These are phyloP conservation scores for Drosophila kokeensis DNA, from an alignment of 2,888 invertebrate genomes.

Conservation along the genomic window DNA sequence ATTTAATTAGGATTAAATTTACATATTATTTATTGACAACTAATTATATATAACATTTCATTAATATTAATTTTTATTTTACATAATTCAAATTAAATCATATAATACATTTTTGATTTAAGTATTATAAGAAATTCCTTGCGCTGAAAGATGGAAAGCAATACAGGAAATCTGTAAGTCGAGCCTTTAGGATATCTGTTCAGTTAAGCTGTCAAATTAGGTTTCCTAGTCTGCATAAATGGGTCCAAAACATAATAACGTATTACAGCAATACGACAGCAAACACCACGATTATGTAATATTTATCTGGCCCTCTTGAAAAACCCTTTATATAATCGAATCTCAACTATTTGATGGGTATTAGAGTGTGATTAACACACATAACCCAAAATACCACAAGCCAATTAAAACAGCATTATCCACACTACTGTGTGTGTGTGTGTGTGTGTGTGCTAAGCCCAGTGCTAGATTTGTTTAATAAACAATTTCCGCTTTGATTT, in stretches of 20 bases:
- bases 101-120: too few species aligned
- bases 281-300: background rate
- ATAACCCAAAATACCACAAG: conserved; percentile 43
- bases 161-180: background rate
- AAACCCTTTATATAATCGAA: conserved; percentile 38
- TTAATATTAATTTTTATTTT: background rate
- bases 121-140: too few species aligned
- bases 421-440: conserved; percentile 22
- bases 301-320: background rate
- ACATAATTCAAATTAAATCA: background rate
- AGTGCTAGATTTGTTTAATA: conserved; percentile 72
- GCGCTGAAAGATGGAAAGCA: background rate
- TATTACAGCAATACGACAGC: background rate
- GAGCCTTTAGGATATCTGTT: background rate
- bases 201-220: background rate
- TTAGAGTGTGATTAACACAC: conserved; percentile 41
- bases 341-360: conserved; percentile 22
- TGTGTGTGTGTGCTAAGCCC: conserved; percentile 2
- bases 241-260: background rate
- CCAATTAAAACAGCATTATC: conserved; percentile 73
- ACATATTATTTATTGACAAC: background rate
- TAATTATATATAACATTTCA: too few species aligned
- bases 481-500: conserved; percentile 78
- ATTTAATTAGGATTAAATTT: background rate
- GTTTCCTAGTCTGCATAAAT: background rate